Evolutionary conservation across 2,888 invertebrate species (phyloP), one percentile per base, ranked within the genome.

Genomic region (Gymnocheta viridis): DNA sequence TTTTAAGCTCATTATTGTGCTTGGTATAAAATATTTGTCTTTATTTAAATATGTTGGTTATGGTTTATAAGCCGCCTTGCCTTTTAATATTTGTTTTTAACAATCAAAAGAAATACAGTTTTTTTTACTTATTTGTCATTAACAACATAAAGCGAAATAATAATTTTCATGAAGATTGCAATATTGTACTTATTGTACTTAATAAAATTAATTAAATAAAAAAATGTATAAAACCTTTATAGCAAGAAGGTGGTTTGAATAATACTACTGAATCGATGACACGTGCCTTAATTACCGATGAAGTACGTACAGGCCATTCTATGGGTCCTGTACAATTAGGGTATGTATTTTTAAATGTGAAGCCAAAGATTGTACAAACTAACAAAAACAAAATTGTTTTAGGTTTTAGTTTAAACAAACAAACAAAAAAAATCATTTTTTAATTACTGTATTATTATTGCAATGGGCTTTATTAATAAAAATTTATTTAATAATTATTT

Each of bases 311-410:
- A 94, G 92, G 92, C 87, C 95, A 96, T 93, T 95, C 94, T 91
- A 94, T 96, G 93, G 97, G 97, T 93, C 97, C 97, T 93, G 97
- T 97, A 93, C 97, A 97, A 93, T 95, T 98, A 94, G 97, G 97
- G 97, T 97, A 97, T 94, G 97, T 97, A 92, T 90, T 87, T 86
- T 87, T 56, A 64, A 47, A 54, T 70, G 27, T 27, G 35, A 19
- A 29, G 19, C 19, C 10, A 19, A 58, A 58, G 27, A 56, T 64
- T 76, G 38, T 70, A 22, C 49, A 70, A 70, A 77, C 72, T 77
- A 78, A 70, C 22, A 24, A 72, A 62, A 27, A 7, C 51, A 54
- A 49, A 67, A 69, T 22, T 74, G 17, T 29, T 54, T 54, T 66
- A 66, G 24, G 56, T 56, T 56, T 78, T 51, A 44, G 29, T 66